Evolutionary conservation across 2,797 vertebrate genomes (phyloP).

Genomic region (Lepus townsendii): DNA sequence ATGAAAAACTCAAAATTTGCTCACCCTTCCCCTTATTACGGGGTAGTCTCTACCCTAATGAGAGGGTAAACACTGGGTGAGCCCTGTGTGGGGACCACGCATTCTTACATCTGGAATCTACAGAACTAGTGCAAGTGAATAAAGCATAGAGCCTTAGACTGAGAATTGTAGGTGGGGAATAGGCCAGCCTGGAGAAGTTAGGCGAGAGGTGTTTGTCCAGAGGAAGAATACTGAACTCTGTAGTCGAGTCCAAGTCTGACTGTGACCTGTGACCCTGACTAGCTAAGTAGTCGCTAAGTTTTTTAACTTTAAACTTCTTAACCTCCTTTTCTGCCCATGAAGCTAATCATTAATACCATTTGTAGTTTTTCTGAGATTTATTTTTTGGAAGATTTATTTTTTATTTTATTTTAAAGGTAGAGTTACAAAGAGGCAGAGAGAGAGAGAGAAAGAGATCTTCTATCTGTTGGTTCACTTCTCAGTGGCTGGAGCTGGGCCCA

Average conservation of each 20-base stretch:
- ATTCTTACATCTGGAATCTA: background rate
- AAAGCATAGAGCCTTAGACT: background rate
- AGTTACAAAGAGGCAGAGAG: no score
- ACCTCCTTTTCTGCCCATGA: background rate
- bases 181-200: background rate
- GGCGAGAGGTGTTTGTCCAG: background rate
- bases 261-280: background rate
- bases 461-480: no score
- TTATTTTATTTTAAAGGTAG: no score
- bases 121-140: background rate
- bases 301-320: background rate
- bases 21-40: background rate
- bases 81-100: background rate
- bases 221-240: background rate
- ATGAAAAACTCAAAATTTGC: background rate
- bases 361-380: no score
- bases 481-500: no score
- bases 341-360: background rate
- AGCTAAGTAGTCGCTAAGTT: background rate
- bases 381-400: no score
- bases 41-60: background rate
- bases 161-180: background rate
- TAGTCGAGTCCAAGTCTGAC: background rate
- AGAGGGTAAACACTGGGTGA: rapidly evolving
- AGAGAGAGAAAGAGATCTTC: no score